Percentiles rank a stretch among this genome's conserved stretches.
Evolutionary conservation across 2,113 vertebrate species (phyloP).

Genomic region (Spizaetus ornatus): DNA sequence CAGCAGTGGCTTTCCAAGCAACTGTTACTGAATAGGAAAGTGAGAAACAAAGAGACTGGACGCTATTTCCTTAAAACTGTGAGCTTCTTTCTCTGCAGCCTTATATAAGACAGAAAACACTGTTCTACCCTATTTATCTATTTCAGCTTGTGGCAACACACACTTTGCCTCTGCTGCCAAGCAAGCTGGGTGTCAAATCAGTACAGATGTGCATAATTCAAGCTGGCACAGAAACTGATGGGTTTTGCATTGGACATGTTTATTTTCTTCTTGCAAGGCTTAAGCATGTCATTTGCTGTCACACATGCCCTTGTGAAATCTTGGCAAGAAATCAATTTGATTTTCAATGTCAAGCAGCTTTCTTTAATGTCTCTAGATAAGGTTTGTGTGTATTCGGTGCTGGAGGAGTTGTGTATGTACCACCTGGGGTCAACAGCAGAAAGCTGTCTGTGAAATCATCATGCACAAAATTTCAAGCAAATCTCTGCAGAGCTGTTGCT

Average conservation of each 20-base stretch:
- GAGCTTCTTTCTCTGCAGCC: neutral
- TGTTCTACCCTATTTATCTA: constrained; percentile 28
- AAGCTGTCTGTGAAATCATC: neutral
- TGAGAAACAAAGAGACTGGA: neutral
- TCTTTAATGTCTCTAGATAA: constrained; percentile 69
- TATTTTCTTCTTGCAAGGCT: constrained; percentile 73
- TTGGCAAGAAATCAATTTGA: constrained; percentile 79
- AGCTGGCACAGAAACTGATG: constrained; percentile 68
- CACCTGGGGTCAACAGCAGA: constrained; percentile 54
- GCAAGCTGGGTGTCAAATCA: constrained; percentile 62
- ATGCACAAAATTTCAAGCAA: neutral
- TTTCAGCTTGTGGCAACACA: constrained; percentile 53
- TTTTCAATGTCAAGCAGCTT: constrained; percentile 65
- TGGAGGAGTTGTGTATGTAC: constrained; percentile 40
- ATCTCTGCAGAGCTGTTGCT: neutral
- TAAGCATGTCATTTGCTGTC: constrained; percentile 73
- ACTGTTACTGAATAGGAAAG: neutral
- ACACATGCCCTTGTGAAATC: constrained; percentile 72
- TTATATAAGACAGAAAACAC: neutral
- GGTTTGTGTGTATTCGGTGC: constrained; percentile 34
- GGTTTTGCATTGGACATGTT: constrained; percentile 69
- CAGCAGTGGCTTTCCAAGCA: neutral
- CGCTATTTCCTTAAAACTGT: neutral
- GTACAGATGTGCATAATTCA: constrained; percentile 70
- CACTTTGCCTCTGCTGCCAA: constrained; percentile 26